Evolutionary conservation across 2,888 invertebrate genomes (phyloP).

Genomic region (Rhimphoctona megacephalus): DNA sequence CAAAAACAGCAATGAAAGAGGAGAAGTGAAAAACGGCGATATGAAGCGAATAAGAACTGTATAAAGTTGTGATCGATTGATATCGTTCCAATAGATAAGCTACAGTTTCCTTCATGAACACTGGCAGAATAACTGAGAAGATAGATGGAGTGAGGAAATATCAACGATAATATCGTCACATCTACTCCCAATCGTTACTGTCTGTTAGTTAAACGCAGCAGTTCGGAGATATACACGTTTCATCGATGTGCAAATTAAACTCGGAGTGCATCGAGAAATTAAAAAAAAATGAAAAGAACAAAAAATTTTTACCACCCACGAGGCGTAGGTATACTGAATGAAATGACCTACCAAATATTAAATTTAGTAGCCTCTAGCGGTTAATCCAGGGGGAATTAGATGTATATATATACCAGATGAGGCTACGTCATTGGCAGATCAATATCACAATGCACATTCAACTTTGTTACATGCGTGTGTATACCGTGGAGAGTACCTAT

Average conservation of each 20-base stretch:
- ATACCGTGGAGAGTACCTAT: background rate
- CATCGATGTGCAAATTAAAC: conserved; percentile 39
- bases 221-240: conserved; percentile 4
- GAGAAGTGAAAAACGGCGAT: conserved; percentile 58
- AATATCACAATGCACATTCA: conserved; percentile 55
- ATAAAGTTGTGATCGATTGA: conserved; percentile 48
- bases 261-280: conserved; percentile 36
- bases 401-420: conserved; percentile 25
- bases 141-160: conserved; percentile 6
- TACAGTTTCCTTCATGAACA: conserved; percentile 16
- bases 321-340: conserved; percentile 13
- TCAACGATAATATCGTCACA: conserved; percentile 47
- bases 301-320: conserved; percentile 37
- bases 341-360: conserved; percentile 62
- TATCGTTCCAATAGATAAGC: conserved; percentile 41
- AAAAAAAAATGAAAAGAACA: conserved; percentile 18
- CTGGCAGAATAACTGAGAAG: background rate
- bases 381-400: conserved; percentile 60
- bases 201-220: conserved; percentile 31
- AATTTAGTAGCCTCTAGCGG: conserved; percentile 58
- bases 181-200: background rate
- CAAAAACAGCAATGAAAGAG: conserved; percentile 30
- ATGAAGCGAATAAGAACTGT: conserved; percentile 7
- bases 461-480: conserved; percentile 21
- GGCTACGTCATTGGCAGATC: conserved; percentile 58